Evolutionary conservation across 2,797 vertebrate species (phyloP).

Genomic region (Enteromius unitaeniatus): DNA sequence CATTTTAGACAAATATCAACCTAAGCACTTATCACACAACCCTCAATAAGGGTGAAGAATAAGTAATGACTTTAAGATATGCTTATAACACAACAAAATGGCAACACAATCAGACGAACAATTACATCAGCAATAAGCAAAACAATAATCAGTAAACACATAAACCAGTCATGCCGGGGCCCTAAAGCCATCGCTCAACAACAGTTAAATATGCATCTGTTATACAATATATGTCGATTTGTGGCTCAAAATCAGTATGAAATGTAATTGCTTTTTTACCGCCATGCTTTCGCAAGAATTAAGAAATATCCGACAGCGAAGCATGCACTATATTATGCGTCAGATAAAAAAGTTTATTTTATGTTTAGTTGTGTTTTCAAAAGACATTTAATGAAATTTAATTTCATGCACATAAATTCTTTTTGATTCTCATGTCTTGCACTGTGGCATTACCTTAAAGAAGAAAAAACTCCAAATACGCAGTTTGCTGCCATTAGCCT

Average conservation of each 20-base stretch:
- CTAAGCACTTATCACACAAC: not conserved
- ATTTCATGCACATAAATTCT: slow-evolving; percentile 33
- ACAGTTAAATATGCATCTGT: not conserved
- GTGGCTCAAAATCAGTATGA: not conserved
- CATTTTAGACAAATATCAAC: not conserved
- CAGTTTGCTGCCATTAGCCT: slow-evolving; percentile 78
- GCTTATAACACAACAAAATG: not conserved
- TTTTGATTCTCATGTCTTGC: slow-evolving; percentile 33
- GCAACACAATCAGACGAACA: not conserved
- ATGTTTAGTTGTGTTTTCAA: slow-evolving; percentile 5
- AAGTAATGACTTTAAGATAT: not conserved
- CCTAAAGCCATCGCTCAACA: not conserved
- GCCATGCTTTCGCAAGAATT: not conserved
- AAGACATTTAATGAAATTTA: slow-evolving; percentile 6
- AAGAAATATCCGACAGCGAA: not conserved
- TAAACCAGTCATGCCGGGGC: not conserved
- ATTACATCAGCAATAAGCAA: not conserved
- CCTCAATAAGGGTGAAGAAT: not conserved
- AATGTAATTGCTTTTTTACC: not conserved
- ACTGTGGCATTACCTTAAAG: slow-evolving; percentile 30
- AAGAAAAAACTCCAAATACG: slow-evolving; percentile 74
- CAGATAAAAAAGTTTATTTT: not conserved
- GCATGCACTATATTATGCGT: no score
- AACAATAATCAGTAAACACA: not conserved
- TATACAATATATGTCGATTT: not conserved